A percentile compares a stretch with the other conserved stretches of the same genome.
Evolutionary conservation across 2,888 invertebrate genomes (phyloP).

Genomic region (Elaeidobius kamerunicus): DNA sequence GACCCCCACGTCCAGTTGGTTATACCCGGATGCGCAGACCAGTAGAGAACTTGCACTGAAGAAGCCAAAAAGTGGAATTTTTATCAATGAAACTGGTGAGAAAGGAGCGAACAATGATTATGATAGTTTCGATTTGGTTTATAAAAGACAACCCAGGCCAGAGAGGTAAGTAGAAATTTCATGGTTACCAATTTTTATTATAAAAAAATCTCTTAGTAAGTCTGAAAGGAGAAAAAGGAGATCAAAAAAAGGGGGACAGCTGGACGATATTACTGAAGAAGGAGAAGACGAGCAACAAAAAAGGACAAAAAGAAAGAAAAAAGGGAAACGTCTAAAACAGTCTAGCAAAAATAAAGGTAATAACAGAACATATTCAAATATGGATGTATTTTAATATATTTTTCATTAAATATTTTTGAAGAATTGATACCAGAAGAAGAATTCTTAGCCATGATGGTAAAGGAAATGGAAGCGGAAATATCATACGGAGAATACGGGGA

Average conservation of each 20-base stretch:
- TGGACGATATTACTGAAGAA: constrained; percentile 17
- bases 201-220: too few species aligned
- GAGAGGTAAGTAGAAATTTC: constrained; percentile 17
- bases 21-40: constrained; percentile 42
- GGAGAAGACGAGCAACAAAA: background rate
- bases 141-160: constrained; percentile 35
- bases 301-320: constrained; percentile 25
- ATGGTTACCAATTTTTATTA: constrained; percentile 1
- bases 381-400: too few species aligned
- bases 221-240: constrained; percentile 3
- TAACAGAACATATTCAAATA: too few species aligned
- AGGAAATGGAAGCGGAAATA: constrained; percentile 30
- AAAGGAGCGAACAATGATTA: constrained; percentile 28
- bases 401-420: constrained; percentile 10
- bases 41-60: constrained; percentile 38
- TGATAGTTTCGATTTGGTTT: constrained; percentile 43
- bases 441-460: constrained; percentile 25
- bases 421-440: constrained; percentile 24
- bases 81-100: constrained; percentile 40
- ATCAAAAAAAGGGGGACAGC: background rate
- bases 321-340: constrained; percentile 18
- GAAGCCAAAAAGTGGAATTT: constrained; percentile 47
- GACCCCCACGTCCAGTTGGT: constrained; percentile 40
- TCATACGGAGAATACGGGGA: constrained; percentile 25
- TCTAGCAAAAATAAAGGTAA: constrained; percentile 7